A percentile compares a stretch with the other conserved stretches of the same genome.
phyloP scores from a whole-genome alignment of 2,888 invertebrate species.

The Clitarchus hookeri region DNA sequence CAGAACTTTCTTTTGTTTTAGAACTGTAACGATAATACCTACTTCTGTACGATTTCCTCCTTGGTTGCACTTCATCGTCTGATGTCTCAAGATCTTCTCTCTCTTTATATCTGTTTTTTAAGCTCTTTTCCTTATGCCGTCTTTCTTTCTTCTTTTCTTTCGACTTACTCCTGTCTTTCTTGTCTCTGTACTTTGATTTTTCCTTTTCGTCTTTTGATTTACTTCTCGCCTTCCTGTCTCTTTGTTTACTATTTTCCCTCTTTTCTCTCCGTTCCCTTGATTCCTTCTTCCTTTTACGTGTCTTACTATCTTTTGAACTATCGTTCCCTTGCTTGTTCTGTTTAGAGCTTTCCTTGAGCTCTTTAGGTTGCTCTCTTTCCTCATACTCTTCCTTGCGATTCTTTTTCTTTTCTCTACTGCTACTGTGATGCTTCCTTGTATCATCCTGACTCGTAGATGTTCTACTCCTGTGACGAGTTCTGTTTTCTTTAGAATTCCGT shows the following conservation, averaged over 20 bases:
- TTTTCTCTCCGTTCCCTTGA: neutral
- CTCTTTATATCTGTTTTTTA: neutral
- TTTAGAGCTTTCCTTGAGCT: neutral
- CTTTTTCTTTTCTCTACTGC: constrained; percentile 26
- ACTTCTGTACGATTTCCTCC: neutral
- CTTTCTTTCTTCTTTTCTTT: constrained; percentile 22
- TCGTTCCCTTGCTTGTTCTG: neutral
- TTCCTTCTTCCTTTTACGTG: neutral
- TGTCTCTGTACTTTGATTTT: constrained; percentile 16
- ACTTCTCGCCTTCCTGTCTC: neutral
- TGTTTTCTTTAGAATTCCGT: constrained; percentile 32
- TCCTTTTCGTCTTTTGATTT: constrained; percentile 15
- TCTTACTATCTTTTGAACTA: constrained; percentile 19
- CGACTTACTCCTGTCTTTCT: neutral
- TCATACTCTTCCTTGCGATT: constrained; percentile 26
- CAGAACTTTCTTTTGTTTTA: neutral
- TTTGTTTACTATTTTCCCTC: neutral
- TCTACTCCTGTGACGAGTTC: constrained; percentile 24
- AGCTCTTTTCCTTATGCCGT: constrained; percentile 19
- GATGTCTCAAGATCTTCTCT: neutral
- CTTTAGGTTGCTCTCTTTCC: constrained; percentile 3
- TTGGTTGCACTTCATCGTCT: neutral
- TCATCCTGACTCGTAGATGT: constrained; percentile 18
- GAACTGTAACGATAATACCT: neutral
- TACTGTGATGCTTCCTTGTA: constrained; percentile 25